Conservation (phyloP, 2,888 invertebrate species). For the Drosophila kuntzei region DNA sequence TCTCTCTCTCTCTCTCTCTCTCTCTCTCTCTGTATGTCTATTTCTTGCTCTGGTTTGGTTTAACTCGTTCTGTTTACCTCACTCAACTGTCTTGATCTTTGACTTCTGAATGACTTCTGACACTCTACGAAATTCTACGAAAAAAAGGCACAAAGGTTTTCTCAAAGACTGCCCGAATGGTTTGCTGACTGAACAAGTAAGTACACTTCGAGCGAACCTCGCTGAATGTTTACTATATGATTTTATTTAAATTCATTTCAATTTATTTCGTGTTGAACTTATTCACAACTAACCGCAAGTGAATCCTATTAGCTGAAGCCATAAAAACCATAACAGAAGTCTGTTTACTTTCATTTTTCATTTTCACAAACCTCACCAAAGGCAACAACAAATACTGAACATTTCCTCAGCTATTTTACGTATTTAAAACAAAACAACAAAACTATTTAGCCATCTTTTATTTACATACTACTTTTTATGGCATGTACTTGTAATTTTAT, state of each 20-base stretch:
- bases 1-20: neutral
- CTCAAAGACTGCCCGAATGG: conserved; percentile 98
- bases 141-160: conserved; percentile 97
- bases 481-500: conserved; percentile 44
- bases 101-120: conserved; percentile 64
- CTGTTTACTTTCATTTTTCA: conserved; percentile 3
- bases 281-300: conserved; percentile 29
- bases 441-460: conserved; percentile 37
- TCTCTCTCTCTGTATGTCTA: conserved; percentile 5
- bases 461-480: conserved; percentile 40
- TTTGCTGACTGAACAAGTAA: conserved; percentile 96
- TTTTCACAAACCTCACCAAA: conserved; percentile 4
- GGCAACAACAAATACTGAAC: neutral
- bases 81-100: conserved; percentile 51
- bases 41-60: conserved; percentile 12
- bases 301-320: conserved; percentile 31
- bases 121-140: conserved; percentile 22
- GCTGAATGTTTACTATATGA: conserved; percentile 9
- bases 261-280: conserved; percentile 3
- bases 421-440: conserved; percentile 24
- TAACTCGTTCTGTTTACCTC: conserved; percentile 14
- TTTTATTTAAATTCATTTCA: neutral
- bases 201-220: conserved; percentile 44
- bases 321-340: conserved; percentile 28
- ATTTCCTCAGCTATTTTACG: conserved; percentile 4